phyloP scores from a whole-genome alignment of 1,140 invertebrate species.

The Drosophila nasuta region DNA sequence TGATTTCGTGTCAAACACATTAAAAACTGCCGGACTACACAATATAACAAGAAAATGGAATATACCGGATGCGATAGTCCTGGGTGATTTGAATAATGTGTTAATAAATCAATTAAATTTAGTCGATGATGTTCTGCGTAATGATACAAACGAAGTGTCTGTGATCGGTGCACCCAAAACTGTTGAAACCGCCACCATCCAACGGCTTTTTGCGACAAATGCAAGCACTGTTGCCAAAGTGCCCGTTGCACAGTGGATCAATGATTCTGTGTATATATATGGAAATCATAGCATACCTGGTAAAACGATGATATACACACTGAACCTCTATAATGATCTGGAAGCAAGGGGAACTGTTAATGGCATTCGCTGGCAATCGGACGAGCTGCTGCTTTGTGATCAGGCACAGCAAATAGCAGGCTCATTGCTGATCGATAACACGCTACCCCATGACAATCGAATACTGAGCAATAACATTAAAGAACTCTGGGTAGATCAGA shows the following conservation, averaged over 20 bases:
- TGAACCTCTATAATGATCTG: slow-evolving; percentile 75
- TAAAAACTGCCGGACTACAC: slow-evolving; percentile 69
- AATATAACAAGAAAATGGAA: slow-evolving; percentile 67
- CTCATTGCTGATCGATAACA: slow-evolving; percentile 63
- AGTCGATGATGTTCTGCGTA: slow-evolving; percentile 80
- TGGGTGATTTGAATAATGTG: slow-evolving; percentile 64
- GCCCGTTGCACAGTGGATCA: slow-evolving; percentile 83
- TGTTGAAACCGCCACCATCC: slow-evolving; percentile 62
- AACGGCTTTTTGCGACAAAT: slow-evolving; percentile 63
- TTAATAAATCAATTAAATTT: slow-evolving; percentile 84
- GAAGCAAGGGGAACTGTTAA: slow-evolving; percentile 66
- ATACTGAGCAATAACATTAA: slow-evolving; percentile 70
- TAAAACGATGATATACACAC: slow-evolving; percentile 51
- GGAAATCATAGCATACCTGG: slow-evolving; percentile 75
- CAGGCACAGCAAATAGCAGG: slow-evolving; percentile 55
- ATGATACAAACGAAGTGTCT: slow-evolving; percentile 9
- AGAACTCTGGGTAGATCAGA: slow-evolving; percentile 63
- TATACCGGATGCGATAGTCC: slow-evolving; percentile 41
- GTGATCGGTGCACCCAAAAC: slow-evolving; percentile 65
- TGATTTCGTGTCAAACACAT: slow-evolving; percentile 69
- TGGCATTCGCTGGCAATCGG: slow-evolving; percentile 51
- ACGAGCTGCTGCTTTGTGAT: slow-evolving; percentile 62
- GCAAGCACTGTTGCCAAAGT: slow-evolving; percentile 81
- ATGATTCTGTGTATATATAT: slow-evolving; percentile 75
- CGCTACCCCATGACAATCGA: slow-evolving; percentile 42